Conservation (phyloP, 1,140 invertebrate species). For the Drosophila baimaii region DNA sequence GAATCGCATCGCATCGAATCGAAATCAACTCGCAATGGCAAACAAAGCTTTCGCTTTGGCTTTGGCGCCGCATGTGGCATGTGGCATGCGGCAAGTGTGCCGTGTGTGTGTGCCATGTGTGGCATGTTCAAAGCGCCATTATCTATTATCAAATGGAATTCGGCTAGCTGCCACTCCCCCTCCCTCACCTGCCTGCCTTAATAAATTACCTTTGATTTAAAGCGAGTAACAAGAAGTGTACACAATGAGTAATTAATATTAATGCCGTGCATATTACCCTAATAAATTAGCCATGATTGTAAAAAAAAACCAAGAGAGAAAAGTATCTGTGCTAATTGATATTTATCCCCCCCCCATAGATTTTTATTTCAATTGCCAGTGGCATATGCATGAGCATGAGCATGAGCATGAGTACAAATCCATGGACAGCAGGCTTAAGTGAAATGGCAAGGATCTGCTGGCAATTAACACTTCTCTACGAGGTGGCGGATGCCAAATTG, state of each 20-base stretch:
- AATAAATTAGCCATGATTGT: constrained; percentile 27
- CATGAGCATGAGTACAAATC: too few relatives aligned
- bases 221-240: not conserved
- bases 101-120: constrained; percentile 11
- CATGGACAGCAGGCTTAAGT: too few relatives aligned
- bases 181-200: not conserved
- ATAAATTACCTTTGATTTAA: constrained; percentile 29
- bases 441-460: not conserved
- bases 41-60: constrained; percentile 19
- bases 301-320: not conserved
- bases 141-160: constrained; percentile 49
- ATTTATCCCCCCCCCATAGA: not conserved
- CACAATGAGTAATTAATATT: constrained; percentile 18
- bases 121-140: constrained; percentile 35
- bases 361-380: not conserved
- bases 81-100: constrained; percentile 2
- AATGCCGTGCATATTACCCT: constrained; percentile 10
- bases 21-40: constrained; percentile 45
- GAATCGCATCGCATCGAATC: constrained; percentile 50
- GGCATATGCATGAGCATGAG: too few relatives aligned
- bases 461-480: constrained; percentile 8
- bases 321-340: constrained; percentile 7
- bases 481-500: constrained; percentile 25
- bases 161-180: not conserved
- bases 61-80: constrained; percentile 27